Base-by-base conservation (phyloP, 2,797 vertebrate genomes). In the Lutjanus campechanus region DNA sequence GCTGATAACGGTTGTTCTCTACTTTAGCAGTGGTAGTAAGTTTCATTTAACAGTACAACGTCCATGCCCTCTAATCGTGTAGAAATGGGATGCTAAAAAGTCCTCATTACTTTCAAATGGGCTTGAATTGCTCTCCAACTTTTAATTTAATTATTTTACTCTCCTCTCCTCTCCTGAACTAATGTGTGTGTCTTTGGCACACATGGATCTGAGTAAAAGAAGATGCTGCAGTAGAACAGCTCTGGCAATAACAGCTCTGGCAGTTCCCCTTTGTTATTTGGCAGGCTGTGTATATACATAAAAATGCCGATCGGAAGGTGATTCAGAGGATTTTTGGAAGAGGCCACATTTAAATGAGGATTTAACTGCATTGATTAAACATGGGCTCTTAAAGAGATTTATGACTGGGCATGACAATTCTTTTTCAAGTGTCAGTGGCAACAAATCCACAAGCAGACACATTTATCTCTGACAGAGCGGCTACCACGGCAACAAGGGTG, bases 361-460 rank as follows among this genome's bases (percentile, higher is more conserved):
- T 95, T 93, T 94, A 94, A 92, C 85, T 68, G 82, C 85, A 88
- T 89, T 86, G 69, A 88, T 92, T 94, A 93, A 90, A 89, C 83
- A 82, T 76, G 49, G 90, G 81, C 81, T 86, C 70, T 66, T 56
- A 73, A 64, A 68, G 69, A 89, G 86, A 93, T 95, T 92, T 91
- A 92, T 84, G 77, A 69, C 64, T 60, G 77, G 63, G 64, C 64
- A 74, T 82, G 81, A 83, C 91, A 89, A 86, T 81, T 76, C 68
- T 77, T 87, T 85, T 89, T 72, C 43, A 78, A 81, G 74, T 86
- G 87, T 87, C 86, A 46, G 29, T 36, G 85, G 89, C 86, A 91
- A 85, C 90, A 94, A 95, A 94, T 93, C 81, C 83, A 81, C 78
- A 69, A 76, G 64, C 83, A 85, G 88, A 84, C 79, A 60, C 81